These are phyloP conservation scores for Physella acuta DNA, from an alignment of 1,140 invertebrate genomes.

Conservation along the genomic window DNA sequence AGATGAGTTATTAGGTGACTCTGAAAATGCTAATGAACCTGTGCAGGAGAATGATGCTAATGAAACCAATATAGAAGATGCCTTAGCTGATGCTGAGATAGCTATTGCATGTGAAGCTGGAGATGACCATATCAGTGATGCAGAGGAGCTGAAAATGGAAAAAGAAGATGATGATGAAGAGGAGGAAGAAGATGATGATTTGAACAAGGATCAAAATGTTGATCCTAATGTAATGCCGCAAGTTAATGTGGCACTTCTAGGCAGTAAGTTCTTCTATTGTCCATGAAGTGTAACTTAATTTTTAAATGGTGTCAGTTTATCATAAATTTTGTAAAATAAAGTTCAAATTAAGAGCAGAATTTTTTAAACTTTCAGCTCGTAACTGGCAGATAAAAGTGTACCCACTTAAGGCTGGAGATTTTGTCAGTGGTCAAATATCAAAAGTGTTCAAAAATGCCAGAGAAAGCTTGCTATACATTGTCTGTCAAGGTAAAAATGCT, in stretches of 20 bases:
- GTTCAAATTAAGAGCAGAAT: not conserved
- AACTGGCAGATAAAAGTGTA: slow-evolving; percentile 25
- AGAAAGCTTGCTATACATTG: slow-evolving; percentile 24
- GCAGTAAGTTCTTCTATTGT: not conserved
- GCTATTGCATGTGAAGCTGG: no score
- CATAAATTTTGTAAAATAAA: not conserved
- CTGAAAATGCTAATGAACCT: no score
- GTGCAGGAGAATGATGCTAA: no score
- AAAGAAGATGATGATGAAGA: slow-evolving; percentile 2
- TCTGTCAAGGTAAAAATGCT: not conserved
- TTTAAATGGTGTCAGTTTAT: not conserved
- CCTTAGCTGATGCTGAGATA: no score
- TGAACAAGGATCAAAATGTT: not conserved
- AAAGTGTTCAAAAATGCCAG: slow-evolving; percentile 19
- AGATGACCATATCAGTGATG: no score
- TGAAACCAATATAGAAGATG: no score
- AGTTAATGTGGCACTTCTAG: slow-evolving; percentile 7
- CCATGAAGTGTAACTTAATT: not conserved
- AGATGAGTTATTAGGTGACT: no score
- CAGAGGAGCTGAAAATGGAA: no score
- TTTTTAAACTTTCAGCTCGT: not conserved
- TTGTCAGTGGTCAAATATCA: slow-evolving; percentile 13
- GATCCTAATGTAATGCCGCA: slow-evolving; percentile 1
- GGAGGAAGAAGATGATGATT: not conserved
- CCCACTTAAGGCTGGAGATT: slow-evolving; percentile 14